Evolutionary conservation across 2,797 vertebrate genomes (phyloP).

Genomic region (Nyctalus aviator): DNA sequence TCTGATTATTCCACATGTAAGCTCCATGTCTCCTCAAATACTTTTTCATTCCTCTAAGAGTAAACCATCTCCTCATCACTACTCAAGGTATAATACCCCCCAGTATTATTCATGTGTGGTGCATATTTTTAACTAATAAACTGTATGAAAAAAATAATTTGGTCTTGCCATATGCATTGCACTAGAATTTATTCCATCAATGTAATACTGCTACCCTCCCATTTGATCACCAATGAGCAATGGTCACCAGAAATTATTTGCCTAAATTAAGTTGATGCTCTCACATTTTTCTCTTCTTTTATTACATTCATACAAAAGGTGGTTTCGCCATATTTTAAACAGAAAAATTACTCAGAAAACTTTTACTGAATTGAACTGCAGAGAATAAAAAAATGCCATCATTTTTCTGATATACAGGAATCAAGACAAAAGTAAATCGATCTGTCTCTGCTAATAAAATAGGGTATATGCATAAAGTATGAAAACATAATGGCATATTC

Average conservation of each 20-base stretch:
- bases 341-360: slow-evolving; percentile 31
- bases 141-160: neutral
- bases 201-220: neutral
- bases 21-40: neutral
- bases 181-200: neutral
- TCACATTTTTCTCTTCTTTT: neutral
- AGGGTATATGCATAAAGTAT: neutral
- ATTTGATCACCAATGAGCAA: neutral
- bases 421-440: slow-evolving; percentile 12
- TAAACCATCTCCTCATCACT: neutral
- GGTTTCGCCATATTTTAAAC: slow-evolving; percentile 34
- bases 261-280: neutral
- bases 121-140: slow-evolving; percentile 5
- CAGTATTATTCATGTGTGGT: neutral
- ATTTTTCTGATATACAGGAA: neutral
- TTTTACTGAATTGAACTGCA: slow-evolving; percentile 15
- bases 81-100: neutral
- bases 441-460: slow-evolving; percentile 50
- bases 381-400: slow-evolving; percentile 29
- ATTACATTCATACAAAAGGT: neutral
- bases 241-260: slow-evolving; percentile 27
- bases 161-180: neutral
- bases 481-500: slow-evolving; percentile 40
- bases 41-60: neutral
- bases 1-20: neutral